phyloP scores from a whole-genome alignment of 2,113 vertebrate species.

The Callipepla californica region DNA sequence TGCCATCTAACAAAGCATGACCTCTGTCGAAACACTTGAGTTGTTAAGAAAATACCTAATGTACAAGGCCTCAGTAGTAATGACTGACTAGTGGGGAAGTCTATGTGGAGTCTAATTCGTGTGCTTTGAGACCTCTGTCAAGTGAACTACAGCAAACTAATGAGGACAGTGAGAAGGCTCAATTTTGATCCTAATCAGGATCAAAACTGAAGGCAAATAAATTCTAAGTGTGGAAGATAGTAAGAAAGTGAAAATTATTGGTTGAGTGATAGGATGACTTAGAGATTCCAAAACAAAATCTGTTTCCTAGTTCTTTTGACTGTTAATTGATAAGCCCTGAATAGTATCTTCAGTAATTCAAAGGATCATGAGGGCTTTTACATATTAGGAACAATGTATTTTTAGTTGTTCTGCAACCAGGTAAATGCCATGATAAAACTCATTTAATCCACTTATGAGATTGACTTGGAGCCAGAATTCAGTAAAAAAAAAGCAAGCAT shows the following conservation, averaged over 20 bases:
- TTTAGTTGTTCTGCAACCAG: not conserved
- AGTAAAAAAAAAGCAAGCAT: not conserved
- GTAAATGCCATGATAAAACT: not conserved
- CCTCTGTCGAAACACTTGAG: not conserved
- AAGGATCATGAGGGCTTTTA: not conserved
- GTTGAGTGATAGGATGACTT: not conserved
- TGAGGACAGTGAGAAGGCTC: not conserved
- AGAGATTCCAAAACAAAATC: not conserved
- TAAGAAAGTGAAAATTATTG: not conserved
- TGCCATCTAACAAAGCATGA: not conserved
- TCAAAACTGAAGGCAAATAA: not conserved
- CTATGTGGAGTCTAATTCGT: not conserved
- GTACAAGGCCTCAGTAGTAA: not conserved
- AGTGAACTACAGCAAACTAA: not conserved
- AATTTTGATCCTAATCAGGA: conserved; percentile 7
- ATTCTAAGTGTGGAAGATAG: not conserved
- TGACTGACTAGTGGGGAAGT: not conserved
- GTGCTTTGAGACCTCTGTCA: not conserved
- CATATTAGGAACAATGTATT: not conserved
- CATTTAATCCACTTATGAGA: not conserved
- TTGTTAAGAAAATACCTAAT: not conserved
- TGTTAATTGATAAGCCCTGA: not conserved
- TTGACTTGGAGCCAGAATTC: not conserved
- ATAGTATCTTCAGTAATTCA: not conserved
- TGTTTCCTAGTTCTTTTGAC: not conserved